Conservation (phyloP, 2,113 vertebrate genomes). For the Ariopsis seemanni region DNA sequence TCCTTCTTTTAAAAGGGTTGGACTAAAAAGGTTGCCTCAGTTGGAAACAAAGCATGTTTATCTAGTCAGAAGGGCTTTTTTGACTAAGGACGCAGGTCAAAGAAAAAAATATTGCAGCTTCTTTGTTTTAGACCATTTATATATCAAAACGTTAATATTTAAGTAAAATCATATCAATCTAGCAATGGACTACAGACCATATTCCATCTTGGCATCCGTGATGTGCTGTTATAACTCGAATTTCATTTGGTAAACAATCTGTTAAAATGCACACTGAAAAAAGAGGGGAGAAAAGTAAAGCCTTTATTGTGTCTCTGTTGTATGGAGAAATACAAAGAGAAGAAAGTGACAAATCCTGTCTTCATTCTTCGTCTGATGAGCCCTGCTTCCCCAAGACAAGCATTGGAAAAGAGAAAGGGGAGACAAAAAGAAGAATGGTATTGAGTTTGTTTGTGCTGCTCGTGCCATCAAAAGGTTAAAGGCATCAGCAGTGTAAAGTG, state of each 20-base stretch:
- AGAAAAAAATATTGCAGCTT: neutral
- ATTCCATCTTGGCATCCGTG: slow-evolving; percentile 5
- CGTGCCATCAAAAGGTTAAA: slow-evolving; percentile 69
- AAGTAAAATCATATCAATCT: slow-evolving; percentile 10
- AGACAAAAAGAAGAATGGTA: slow-evolving; percentile 32
- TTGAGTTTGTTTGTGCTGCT: slow-evolving; percentile 61
- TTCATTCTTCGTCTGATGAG: slow-evolving; percentile 40
- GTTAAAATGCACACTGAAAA: slow-evolving; percentile 13
- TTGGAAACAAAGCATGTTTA: slow-evolving; percentile 1
- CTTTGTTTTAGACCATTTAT: slow-evolving; percentile 1
- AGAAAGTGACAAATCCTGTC: slow-evolving; percentile 50
- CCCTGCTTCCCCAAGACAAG: slow-evolving; percentile 31
- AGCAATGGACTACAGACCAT: neutral
- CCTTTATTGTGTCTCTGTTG: slow-evolving; percentile 26
- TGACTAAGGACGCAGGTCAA: neutral
- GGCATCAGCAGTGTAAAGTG: slow-evolving; percentile 57
- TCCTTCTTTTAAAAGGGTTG: neutral
- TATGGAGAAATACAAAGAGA: slow-evolving; percentile 45
- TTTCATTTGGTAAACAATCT: slow-evolving; percentile 36
- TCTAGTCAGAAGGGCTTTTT: neutral
- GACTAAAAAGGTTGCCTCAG: neutral
- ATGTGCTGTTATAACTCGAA: slow-evolving; percentile 18
- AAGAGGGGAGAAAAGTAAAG: slow-evolving; percentile 15
- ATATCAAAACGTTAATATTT: slow-evolving; percentile 14
- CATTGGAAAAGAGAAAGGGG: neutral